phyloP scores from a whole-genome alignment of 2,113 vertebrate genomes.

The Psilopogon haemacephalus region DNA sequence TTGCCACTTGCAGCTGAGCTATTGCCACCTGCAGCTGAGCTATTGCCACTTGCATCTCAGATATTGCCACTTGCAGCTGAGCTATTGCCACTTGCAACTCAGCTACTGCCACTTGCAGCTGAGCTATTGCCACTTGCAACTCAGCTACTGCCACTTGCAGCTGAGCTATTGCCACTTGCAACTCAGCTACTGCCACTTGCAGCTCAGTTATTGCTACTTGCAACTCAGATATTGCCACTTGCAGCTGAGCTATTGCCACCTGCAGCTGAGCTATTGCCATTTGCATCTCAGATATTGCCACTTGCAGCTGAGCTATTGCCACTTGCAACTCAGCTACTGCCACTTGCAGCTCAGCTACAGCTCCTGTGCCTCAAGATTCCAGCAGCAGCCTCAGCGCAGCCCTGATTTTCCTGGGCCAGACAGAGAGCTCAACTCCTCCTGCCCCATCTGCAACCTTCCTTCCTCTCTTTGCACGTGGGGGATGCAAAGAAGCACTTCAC shows the following conservation, averaged over 20 bases:
- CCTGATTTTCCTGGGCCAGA: not conserved
- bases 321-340: rapidly evolving
- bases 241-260: rapidly evolving
- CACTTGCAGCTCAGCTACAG: rapidly evolving
- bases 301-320: rapidly evolving
- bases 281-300: too few relatives aligned
- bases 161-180: rapidly evolving
- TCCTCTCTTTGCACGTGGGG: not conserved
- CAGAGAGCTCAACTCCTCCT: not conserved
- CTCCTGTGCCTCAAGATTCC: not conserved
- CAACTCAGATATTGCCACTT: too few relatives aligned
- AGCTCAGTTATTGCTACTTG: not conserved
- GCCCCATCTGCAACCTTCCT: not conserved
- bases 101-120: rapidly evolving
- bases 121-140: rapidly evolving
- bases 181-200: rapidly evolving
- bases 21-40: rapidly evolving
- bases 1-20: rapidly evolving
- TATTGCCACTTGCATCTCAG: too few relatives aligned
- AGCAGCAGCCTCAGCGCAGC: not conserved
- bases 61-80: rapidly evolving
- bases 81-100: rapidly evolving
- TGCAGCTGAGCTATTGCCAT: too few relatives aligned
- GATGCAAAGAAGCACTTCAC: not conserved
- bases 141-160: rapidly evolving